phyloP scores from a whole-genome alignment of 2,888 invertebrate species.

The Caenorhabditis panamensis region DNA sequence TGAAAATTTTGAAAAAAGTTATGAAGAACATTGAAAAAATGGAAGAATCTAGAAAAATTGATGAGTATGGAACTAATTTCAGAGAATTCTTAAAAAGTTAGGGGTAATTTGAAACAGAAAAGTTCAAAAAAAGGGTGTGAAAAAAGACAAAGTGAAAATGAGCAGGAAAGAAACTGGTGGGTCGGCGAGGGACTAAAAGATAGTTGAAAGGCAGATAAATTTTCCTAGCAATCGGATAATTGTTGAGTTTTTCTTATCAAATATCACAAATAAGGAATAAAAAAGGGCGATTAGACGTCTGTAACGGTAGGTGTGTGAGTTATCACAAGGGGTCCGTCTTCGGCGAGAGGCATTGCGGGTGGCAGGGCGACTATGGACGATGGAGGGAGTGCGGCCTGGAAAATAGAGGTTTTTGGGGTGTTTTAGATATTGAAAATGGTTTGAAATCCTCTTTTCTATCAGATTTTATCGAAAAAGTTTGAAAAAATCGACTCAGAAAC shows the following conservation, averaged over 20 bases:
- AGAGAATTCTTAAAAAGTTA: neutral
- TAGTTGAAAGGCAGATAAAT: slow-evolving; percentile 8
- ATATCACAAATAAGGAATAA: slow-evolving; percentile 43
- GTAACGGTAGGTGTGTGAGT: slow-evolving; percentile 73
- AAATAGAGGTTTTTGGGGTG: no score
- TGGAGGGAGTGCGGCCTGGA: slow-evolving; percentile 69
- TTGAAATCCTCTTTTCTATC: no score
- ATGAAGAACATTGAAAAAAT: neutral
- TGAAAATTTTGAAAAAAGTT: neutral
- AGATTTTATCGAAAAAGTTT: no score
- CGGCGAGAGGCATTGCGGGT: slow-evolving; percentile 68
- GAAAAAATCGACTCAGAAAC: no score
- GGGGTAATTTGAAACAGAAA: neutral
- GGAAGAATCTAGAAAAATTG: neutral
- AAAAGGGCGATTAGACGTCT: slow-evolving; percentile 64
- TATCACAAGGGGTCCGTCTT: slow-evolving; percentile 72
- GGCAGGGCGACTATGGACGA: slow-evolving; percentile 70
- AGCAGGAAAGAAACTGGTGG: slow-evolving; percentile 58
- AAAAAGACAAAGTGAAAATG: slow-evolving; percentile 60
- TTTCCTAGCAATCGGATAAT: slow-evolving; percentile 22
- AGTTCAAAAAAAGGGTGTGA: neutral
- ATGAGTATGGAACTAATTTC: no score
- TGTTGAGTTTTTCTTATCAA: neutral
- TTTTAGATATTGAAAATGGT: no score
- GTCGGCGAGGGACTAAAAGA: slow-evolving; percentile 16